Conservation (phyloP, 1,140 invertebrate genomes). For the Homarus americanus region DNA sequence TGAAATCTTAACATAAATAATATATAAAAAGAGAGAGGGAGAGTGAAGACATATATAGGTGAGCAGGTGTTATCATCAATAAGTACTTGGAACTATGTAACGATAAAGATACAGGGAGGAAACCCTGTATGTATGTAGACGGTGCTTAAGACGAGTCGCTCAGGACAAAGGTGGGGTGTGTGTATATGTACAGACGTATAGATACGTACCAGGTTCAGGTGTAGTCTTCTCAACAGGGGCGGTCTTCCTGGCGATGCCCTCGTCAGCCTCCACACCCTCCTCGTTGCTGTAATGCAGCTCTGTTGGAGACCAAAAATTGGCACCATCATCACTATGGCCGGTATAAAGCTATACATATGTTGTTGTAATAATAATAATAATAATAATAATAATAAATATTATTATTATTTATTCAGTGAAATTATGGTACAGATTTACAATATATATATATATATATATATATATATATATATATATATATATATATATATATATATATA, state of each 20-base stretch:
- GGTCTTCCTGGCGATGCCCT: slow-evolving; percentile 76
- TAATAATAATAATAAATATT: too few relatives aligned
- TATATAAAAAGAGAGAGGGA: too few relatives aligned
- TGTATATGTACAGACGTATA: background rate
- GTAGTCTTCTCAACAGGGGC: slow-evolving; percentile 12
- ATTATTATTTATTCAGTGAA: too few relatives aligned
- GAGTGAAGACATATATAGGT: too few relatives aligned
- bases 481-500: slow-evolving; percentile 54
- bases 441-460: background rate
- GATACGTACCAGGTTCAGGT: slow-evolving; percentile 12
- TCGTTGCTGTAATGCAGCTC: slow-evolving; percentile 89
- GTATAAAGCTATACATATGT: background rate
- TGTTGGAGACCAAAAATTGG: slow-evolving; percentile 75
- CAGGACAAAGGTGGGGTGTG: too few relatives aligned
- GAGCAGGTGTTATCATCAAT: too few relatives aligned
- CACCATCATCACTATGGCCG: background rate
- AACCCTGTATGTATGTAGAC: background rate
- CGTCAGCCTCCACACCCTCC: slow-evolving; percentile 87
- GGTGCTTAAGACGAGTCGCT: background rate
- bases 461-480: slow-evolving; percentile 27
- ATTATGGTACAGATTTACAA: background rate
- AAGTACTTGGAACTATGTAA: too few relatives aligned
- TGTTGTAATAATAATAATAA: too few relatives aligned
- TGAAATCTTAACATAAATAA: too few relatives aligned
- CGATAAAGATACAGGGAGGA: too few relatives aligned